Percentiles rank a stretch among this genome's conserved stretches.
Conservation (phyloP, 1,140 invertebrate species). For the Papilio helenus region DNA sequence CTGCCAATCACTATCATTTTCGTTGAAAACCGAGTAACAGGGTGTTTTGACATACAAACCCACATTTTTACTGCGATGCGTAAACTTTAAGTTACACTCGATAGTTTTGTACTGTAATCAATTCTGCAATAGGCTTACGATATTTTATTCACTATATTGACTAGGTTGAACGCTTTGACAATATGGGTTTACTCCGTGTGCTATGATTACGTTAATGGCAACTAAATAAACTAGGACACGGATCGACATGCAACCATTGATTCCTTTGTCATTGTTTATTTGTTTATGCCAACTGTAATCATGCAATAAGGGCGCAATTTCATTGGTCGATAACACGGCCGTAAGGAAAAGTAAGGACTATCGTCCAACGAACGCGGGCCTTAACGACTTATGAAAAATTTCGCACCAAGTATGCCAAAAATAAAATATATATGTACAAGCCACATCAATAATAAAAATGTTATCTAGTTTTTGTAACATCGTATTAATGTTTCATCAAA, state of each 20-base stretch:
- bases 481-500: too few species aligned
- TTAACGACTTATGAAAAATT: too few species aligned
- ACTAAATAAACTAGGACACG: background rate
- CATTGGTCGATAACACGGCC: too few species aligned
- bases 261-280: too few species aligned
- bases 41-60: background rate
- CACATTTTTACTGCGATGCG: background rate
- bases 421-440: too few species aligned
- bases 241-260: background rate
- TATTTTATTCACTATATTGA: background rate
- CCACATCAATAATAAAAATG: too few species aligned
- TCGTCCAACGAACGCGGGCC: too few species aligned
- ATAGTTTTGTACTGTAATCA: background rate
- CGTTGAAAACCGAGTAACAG: background rate
- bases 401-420: too few species aligned
- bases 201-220: background rate
- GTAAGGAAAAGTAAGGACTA: too few species aligned
- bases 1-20: background rate
- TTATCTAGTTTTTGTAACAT: too few species aligned
- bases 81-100: background rate
- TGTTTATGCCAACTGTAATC: too few species aligned
- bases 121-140: background rate
- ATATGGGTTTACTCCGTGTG: background rate
- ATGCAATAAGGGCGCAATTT: too few species aligned
- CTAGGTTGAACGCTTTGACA: background rate